phyloP scores from a whole-genome alignment of 2,113 vertebrate species.

The Tragelaphus strepsiceros region DNA sequence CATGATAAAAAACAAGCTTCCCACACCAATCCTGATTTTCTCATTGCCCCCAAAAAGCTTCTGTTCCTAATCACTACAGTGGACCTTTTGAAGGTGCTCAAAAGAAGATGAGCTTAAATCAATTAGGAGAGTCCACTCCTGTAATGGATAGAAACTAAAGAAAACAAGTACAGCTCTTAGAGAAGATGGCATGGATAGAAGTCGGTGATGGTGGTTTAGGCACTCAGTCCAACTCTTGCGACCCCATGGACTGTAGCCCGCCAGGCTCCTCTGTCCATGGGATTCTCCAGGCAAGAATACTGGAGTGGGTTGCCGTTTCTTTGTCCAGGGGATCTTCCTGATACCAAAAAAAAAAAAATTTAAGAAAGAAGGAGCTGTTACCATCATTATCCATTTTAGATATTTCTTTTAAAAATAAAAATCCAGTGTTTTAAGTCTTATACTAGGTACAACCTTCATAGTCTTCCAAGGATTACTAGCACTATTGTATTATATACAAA shows the following conservation, averaged over 20 bases:
- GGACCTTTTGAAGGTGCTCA: not conserved
- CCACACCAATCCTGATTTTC: not conserved
- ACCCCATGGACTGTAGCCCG: not conserved
- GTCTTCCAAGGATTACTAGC: not conserved
- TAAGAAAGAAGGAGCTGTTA: not conserved
- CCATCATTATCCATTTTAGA: not conserved
- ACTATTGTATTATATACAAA: not conserved
- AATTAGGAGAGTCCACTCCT: not conserved
- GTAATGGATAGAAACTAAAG: not conserved
- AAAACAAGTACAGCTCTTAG: not conserved
- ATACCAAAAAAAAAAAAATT: not conserved
- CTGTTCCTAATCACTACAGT: not conserved
- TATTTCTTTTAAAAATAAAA: conserved; percentile 7
- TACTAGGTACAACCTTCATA: not conserved
- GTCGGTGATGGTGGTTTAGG: not conserved
- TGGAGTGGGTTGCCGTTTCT: not conserved
- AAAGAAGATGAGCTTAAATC: not conserved
- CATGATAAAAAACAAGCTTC: not conserved
- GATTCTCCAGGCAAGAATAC: not conserved
- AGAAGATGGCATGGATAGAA: not conserved
- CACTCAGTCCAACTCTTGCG: not conserved
- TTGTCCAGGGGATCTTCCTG: not conserved
- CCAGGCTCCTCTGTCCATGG: not conserved
- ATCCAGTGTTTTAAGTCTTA: not conserved
- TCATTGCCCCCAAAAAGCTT: not conserved